phyloP scores from a whole-genome alignment of 2,797 vertebrate species.

The Lates japonicus region DNA sequence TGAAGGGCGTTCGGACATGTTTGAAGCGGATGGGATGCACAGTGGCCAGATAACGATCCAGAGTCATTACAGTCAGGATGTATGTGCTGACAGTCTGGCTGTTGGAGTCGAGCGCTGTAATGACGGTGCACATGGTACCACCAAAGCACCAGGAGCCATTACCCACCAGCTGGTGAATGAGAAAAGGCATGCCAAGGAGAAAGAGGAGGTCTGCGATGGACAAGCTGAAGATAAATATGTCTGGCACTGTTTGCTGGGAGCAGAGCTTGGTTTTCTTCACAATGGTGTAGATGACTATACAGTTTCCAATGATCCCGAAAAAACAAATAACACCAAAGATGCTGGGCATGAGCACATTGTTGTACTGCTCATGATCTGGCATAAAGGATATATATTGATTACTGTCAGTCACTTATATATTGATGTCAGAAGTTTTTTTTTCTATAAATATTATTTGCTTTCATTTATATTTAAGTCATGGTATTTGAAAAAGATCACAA shows the following conservation, averaged over 20 bases:
- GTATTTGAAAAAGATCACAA: neutral
- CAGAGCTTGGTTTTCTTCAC: slow-evolving; percentile 87
- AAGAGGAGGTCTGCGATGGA: slow-evolving; percentile 88
- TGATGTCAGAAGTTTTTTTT: neutral
- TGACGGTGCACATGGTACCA: slow-evolving; percentile 86
- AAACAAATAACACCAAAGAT: slow-evolving; percentile 88
- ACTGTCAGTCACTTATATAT: neutral
- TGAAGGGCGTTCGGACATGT: slow-evolving; percentile 78
- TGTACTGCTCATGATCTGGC: slow-evolving; percentile 71
- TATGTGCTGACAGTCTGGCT: slow-evolving; percentile 90
- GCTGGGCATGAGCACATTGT: slow-evolving; percentile 87
- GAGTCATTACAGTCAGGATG: slow-evolving; percentile 88
- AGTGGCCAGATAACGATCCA: slow-evolving; percentile 88
- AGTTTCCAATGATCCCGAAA: slow-evolving; percentile 85
- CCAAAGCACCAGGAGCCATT: slow-evolving; percentile 89
- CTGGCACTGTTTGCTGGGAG: slow-evolving; percentile 84
- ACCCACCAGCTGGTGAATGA: slow-evolving; percentile 89
- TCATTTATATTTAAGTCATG: neutral
- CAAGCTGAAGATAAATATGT: slow-evolving; percentile 88
- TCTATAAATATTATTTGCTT: neutral
- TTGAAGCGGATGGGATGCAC: slow-evolving; percentile 88
- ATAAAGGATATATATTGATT: slow-evolving; percentile 17
- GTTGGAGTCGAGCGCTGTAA: slow-evolving; percentile 88
- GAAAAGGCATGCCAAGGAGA: slow-evolving; percentile 89
- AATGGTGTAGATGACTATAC: slow-evolving; percentile 87